A percentile compares a stretch with the other conserved stretches of the same genome.
These are phyloP conservation scores for Xestia c-nigrum DNA, from an alignment of 2,888 invertebrate genomes.

Conservation along the genomic window DNA sequence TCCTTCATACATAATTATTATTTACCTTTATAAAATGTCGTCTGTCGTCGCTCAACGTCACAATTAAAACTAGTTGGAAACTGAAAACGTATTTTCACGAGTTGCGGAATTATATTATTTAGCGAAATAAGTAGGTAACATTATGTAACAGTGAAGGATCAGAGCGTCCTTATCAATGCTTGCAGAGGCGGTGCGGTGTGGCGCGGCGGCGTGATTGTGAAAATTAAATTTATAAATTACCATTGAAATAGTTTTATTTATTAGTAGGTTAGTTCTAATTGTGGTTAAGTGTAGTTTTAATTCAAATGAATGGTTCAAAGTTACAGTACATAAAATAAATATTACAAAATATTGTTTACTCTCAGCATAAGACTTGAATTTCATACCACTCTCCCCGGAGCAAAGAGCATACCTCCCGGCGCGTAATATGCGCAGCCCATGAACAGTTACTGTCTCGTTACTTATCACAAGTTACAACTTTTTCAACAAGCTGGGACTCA, in stretches of 20 bases:
- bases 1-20: too few relatives aligned
- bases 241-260: neutral
- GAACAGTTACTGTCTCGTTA: conserved; percentile 2
- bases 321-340: neutral
- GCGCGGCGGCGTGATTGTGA: neutral
- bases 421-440: neutral
- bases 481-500: neutral
- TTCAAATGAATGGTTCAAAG: neutral
- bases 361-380: neutral
- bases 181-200: accelerated
- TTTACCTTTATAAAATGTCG: neutral
- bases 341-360: neutral
- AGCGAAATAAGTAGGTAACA: neutral
- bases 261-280: neutral
- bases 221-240: neutral
- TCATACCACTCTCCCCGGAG: neutral
- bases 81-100: neutral
- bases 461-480: neutral
- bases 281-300: neutral
- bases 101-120: neutral
- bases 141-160: neutral
- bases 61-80: neutral
- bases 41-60: neutral
- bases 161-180: neutral
- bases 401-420: neutral